Base-by-base conservation (phyloP, 2,888 invertebrate genomes). In the Orthosia gothica region DNA sequence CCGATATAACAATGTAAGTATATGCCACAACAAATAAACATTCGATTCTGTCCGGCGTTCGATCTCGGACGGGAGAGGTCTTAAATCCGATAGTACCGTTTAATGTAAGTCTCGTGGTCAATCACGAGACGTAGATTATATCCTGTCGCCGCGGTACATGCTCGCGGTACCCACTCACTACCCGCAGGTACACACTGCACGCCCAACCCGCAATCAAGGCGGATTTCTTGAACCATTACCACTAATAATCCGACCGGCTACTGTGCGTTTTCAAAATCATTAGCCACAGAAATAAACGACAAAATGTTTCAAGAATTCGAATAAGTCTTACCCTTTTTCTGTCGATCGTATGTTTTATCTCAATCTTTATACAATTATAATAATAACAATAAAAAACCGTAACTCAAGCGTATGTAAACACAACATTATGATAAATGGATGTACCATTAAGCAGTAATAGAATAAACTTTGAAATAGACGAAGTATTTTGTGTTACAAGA, bases 241-340 rank as follows among this genome's bases (percentile, higher is more conserved):
- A 83, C 87, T 90, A 91, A 92, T 93, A 90, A 89, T 88, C 89
- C 85, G 83, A 82, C 85, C 84, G 80, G 89, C 92, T 91, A 91
- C 91, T 90, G 91, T 88, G 88, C 89, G 84, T 91, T 93, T 90
- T 91, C 85, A 87, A 92, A 93, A 91, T 89, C 91, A 87, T 86
- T 86, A 83, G 72, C 68, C 69, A 69, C 62, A 87, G 68, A 85
- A 87, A 87, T 87, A 81, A 87, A 87, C 83, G 84, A 88, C 86
- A 75, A 86, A 81, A 84, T 87, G 74, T 83, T 81, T 82, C 52
- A 68, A 81, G 82, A 84, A 81, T 62, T 82, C 77, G 57, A 59
- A 73, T 74, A 63, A 77, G 52, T 59, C 62, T 54, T 59, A 73
- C 74, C 61, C 62, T 78, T 83, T 82, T 81, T 76, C 70, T 78